Conservation (phyloP, 1,140 invertebrate genomes). For the Rhopalosiphum padi region DNA sequence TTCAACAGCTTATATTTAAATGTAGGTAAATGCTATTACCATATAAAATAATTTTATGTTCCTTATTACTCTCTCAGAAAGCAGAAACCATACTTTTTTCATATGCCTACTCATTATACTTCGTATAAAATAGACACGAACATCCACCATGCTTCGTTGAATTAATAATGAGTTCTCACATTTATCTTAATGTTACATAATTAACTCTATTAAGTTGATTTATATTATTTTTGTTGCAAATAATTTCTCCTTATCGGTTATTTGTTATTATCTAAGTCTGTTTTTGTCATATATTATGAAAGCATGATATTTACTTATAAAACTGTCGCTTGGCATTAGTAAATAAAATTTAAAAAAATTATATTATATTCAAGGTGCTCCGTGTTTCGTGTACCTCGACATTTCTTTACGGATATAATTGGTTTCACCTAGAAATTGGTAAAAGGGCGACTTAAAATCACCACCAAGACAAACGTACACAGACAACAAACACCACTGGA, state of each 20-base stretch:
- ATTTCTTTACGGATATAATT: too few relatives aligned
- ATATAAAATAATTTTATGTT: not conserved
- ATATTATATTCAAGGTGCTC: too few relatives aligned
- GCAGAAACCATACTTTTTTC: not conserved
- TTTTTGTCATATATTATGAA: not conserved
- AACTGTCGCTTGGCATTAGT: not conserved
- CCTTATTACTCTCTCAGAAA: not conserved
- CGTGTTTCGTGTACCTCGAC: too few relatives aligned
- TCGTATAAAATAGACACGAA: not conserved
- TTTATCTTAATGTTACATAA: too few relatives aligned
- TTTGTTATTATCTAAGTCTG: not conserved
- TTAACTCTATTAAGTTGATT: too few relatives aligned
- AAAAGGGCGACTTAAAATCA: too few relatives aligned
- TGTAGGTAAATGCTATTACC: not conserved
- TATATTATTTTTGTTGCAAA: not conserved
- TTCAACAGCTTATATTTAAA: not conserved
- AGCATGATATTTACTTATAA: not conserved
- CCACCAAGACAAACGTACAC: too few relatives aligned
- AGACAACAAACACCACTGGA: too few relatives aligned
- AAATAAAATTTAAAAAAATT: too few relatives aligned
- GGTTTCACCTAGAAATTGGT: too few relatives aligned
- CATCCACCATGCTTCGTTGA: too few relatives aligned
- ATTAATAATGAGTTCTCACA: not conserved
- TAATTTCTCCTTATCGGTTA: not conserved
- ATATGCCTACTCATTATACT: not conserved